These are phyloP conservation scores for Nomada fabriciana DNA, from an alignment of 2,888 invertebrate species.

Conservation along the genomic window DNA sequence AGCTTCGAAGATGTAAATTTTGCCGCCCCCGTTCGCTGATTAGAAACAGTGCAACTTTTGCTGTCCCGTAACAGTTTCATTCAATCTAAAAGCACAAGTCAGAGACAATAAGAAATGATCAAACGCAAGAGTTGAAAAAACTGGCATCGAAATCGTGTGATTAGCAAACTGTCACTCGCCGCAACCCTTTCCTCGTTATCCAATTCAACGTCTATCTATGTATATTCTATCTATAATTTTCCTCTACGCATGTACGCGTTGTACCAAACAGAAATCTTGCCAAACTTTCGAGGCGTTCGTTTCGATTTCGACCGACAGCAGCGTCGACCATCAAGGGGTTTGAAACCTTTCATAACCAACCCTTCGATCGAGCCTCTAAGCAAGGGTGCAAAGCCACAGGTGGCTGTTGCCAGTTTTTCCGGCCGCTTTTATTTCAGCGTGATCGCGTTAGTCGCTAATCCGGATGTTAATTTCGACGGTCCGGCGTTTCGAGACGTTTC, in stretches of 20 bases:
- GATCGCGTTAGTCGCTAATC: slow-evolving; percentile 31
- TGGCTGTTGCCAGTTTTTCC: slow-evolving; percentile 46
- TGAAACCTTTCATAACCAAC: slow-evolving; percentile 21
- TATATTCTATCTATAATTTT: too few species aligned
- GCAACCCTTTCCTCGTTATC: too few species aligned
- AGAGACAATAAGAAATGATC: too few species aligned
- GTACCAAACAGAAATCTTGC: background rate
- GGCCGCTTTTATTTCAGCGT: slow-evolving; percentile 24
- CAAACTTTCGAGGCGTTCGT: background rate
- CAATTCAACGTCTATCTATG: too few species aligned
- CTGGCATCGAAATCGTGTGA: too few species aligned
- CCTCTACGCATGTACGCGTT: too few species aligned
- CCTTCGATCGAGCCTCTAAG: background rate
- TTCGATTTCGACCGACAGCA: too few species aligned
- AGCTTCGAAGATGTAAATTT: background rate
- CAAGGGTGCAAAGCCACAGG: slow-evolving; percentile 55
- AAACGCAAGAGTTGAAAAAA: too few species aligned
- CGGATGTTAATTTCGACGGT: slow-evolving; percentile 18
- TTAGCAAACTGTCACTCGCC: too few species aligned
- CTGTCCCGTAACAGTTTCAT: too few species aligned
- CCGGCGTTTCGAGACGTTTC: background rate
- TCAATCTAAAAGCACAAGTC: too few species aligned
- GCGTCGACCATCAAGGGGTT: too few species aligned
- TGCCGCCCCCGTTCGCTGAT: background rate
- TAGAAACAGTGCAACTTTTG: background rate